Conservation (phyloP, 2,888 invertebrate species). For the Penaeus monodon region DNA sequence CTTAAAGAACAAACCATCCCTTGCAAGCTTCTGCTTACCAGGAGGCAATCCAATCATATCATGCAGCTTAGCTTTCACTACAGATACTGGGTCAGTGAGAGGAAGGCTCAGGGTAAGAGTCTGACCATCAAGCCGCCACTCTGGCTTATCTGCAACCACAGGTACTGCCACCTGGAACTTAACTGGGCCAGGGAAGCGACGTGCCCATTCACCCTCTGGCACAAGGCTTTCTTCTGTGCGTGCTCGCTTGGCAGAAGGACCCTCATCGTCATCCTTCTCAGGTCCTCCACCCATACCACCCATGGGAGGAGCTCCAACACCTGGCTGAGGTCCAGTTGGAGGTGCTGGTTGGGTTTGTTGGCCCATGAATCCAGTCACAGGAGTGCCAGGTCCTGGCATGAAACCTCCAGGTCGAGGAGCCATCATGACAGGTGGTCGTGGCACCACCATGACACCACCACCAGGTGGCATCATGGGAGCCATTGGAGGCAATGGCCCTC, state of each 20-base stretch:
- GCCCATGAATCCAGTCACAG: conserved; percentile 59
- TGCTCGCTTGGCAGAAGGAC: conserved; percentile 87
- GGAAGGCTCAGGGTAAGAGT: conserved; percentile 83
- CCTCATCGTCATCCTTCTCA: conserved; percentile 77
- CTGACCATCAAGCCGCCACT: conserved; percentile 96
- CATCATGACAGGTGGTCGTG: conserved; percentile 63
- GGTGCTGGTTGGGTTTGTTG: conserved; percentile 47
- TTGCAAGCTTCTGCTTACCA: conserved; percentile 96
- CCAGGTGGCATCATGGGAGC: conserved; percentile 68
- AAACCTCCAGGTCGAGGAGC: conserved; percentile 59
- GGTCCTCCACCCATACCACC: conserved; percentile 68
- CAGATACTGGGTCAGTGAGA: conserved; percentile 77
- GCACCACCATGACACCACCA: conserved; percentile 66
- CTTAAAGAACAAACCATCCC: conserved; percentile 98
- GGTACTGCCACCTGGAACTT: conserved; percentile 86
- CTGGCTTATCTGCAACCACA: conserved; percentile 86
- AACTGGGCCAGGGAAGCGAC: conserved; percentile 80
- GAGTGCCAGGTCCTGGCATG: conserved; percentile 57
- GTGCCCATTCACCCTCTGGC: conserved; percentile 86
- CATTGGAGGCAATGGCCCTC: conserved; percentile 65
- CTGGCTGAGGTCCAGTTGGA: conserved; percentile 22
- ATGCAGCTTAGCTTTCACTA: conserved; percentile 78
- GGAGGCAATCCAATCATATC: conserved; percentile 92
- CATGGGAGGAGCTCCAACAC: conserved; percentile 65
- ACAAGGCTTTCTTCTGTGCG: conserved; percentile 93